phyloP scores from a whole-genome alignment of 2,113 vertebrate species.

The Podocnemis expansa region DNA sequence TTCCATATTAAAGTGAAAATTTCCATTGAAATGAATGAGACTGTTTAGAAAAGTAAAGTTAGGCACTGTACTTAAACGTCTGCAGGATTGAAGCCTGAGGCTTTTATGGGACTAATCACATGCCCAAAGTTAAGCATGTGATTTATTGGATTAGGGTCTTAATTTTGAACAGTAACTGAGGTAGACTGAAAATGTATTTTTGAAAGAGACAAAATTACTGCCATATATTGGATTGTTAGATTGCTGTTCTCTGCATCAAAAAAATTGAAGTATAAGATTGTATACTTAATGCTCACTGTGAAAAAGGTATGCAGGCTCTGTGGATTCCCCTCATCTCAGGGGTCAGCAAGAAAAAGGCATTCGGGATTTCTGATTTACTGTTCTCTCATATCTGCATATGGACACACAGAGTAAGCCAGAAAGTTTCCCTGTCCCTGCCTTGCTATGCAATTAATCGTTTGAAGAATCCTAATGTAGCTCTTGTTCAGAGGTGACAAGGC shows the following conservation, averaged over 20 bases:
- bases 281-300: background rate
- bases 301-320: background rate
- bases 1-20: background rate
- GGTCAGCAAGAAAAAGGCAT: background rate
- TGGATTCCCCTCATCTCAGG: background rate
- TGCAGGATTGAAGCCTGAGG: background rate
- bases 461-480: conserved; percentile 38
- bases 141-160: conserved; percentile 18
- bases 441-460: conserved; percentile 36
- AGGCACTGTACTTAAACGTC: background rate
- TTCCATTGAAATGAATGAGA: background rate
- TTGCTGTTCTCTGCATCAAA: background rate
- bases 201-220: background rate
- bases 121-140: background rate
- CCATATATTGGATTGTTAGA: background rate
- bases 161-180: background rate
- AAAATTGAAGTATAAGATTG: background rate
- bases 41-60: background rate
- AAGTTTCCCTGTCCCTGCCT: background rate
- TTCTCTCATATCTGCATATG: background rate
- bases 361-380: background rate
- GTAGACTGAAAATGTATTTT: background rate
- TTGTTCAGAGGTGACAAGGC: background rate
- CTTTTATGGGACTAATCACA: background rate
- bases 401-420: background rate